A percentile compares a stretch with the other conserved stretches of the same genome.
Evolutionary conservation across 2,797 vertebrate genomes (phyloP).

Genomic region (Chiroxiphia lanceolata): DNA sequence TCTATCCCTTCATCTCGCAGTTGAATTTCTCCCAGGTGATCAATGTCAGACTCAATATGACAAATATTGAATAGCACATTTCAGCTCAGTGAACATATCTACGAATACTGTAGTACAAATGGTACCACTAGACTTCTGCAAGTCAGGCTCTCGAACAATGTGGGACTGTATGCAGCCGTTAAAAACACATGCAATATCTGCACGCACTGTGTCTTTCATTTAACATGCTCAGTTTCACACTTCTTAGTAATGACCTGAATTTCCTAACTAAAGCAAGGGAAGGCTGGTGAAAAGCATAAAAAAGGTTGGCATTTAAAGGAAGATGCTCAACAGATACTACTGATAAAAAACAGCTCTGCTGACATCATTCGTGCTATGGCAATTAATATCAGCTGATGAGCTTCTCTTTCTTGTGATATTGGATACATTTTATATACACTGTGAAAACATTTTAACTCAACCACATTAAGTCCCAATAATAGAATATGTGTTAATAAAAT

Average conservation of each 20-base stretch:
- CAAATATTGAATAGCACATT: neutral
- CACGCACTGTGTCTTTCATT: neutral
- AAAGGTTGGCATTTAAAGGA: neutral
- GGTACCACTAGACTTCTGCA: neutral
- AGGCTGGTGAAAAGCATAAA: neutral
- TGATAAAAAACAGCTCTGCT: neutral
- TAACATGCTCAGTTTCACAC: neutral
- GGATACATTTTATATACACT: neutral
- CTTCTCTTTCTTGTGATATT: neutral
- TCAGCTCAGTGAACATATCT: neutral
- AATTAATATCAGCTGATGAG: neutral
- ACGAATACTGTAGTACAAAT: neutral
- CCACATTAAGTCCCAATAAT: neutral
- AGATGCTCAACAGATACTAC: neutral
- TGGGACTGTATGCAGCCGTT: neutral
- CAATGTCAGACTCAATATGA: neutral
- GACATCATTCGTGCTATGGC: neutral
- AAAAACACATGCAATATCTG: neutral
- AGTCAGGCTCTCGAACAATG: neutral
- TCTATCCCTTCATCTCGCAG: neutral
- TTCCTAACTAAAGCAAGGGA: neutral
- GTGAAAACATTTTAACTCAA: neutral
- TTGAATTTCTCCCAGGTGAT: neutral
- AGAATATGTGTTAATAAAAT: neutral
- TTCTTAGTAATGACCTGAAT: neutral